Evolutionary conservation across 2,888 invertebrate species (phyloP).

Genomic region (Pristionchus fissidentatus): DNA sequence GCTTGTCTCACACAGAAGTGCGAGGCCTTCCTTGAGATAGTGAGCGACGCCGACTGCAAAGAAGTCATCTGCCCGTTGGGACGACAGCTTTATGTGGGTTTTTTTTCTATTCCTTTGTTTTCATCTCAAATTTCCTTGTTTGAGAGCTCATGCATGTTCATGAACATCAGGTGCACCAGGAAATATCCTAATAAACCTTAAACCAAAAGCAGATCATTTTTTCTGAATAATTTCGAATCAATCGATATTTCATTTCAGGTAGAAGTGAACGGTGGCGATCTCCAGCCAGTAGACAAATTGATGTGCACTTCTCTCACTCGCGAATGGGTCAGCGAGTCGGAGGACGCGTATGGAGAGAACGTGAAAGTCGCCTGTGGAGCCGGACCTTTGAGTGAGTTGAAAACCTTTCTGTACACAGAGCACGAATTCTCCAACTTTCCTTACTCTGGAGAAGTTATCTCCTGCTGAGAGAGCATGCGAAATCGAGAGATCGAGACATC

Average conservation of each 20-base stretch:
- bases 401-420: neutral
- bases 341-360: constrained; percentile 46
- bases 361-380: constrained; percentile 48
- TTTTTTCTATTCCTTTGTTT: neutral
- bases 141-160: neutral
- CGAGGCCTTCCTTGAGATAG: constrained; percentile 43
- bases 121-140: neutral
- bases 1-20: constrained; percentile 46
- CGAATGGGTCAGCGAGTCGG: constrained; percentile 45
- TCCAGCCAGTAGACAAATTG: constrained; percentile 42
- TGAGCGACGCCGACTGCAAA: constrained; percentile 45
- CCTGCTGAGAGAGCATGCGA: no score
- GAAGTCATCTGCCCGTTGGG: constrained; percentile 44
- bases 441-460: no score
- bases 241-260: neutral
- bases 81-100: constrained; percentile 28
- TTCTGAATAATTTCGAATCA: neutral
- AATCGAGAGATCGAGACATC: no score
- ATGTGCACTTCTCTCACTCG: constrained; percentile 42
- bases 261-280: constrained; percentile 40
- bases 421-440: neutral
- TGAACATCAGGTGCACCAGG: neutral
- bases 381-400: constrained; percentile 34
- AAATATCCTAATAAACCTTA: no score
- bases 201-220: neutral